Evolutionary conservation across 1,140 invertebrate genomes (phyloP), one percentile per base, ranked within the genome.

Genomic region (Aphaenogaster floridana): DNA sequence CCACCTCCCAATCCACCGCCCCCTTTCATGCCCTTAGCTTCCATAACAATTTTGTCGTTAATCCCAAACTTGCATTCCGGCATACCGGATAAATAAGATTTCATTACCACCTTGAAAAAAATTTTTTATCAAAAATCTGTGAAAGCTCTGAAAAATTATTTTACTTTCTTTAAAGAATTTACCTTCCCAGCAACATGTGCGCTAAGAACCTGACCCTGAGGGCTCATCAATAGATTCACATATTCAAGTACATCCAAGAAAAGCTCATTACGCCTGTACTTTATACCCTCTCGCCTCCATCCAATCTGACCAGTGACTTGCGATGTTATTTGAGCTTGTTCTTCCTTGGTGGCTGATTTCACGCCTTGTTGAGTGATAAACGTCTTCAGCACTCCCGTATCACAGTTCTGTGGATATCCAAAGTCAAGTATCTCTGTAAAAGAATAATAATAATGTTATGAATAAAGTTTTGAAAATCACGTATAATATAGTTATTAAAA

Each of bases 41-140:
- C 99, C 98, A 99, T 99, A 0, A 99, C 98, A 80, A 99, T 98
- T 96, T 99, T 99, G 93, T 99, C 99, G 93, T 99, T 99, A 92
- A 99, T 99, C 17, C 99, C 99, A 96, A 99, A 99, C 96, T 99
- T 99, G 96, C 99, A 99, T 95, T 99, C 99, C 0, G 99, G 99
- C 99, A 99, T 99, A 42, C 99, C 99, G 57, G 99, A 99, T 42
- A 99, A 96, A 94, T 99, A 99, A 0, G 99, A 99, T 95, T 99
- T 99, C 99, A 99, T 99, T 0, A 99, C 98, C 57, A 99, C 99
- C 95, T 28, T 95, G 28, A 57, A 63, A 63, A 28, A 11, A 66
- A 28, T 74, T 71, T 85, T 80, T 59, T 1, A 77, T 64, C n/a
- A 81, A 2, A 59, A 34, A 76, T 34, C 15, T 57, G 13, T 57